phyloP scores from a whole-genome alignment of 2,888 invertebrate species.

The Tachina fera region DNA sequence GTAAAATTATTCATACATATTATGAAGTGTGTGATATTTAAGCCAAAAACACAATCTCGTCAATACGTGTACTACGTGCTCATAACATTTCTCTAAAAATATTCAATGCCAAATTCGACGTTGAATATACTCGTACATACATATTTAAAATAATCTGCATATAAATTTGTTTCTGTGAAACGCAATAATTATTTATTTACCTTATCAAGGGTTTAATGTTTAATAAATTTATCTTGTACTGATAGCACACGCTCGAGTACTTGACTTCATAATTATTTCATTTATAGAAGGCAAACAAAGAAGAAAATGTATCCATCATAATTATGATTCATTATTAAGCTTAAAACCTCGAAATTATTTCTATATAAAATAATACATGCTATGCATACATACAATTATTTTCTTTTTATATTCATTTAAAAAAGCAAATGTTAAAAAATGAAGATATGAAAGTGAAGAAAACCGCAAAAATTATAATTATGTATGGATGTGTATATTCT shows the following conservation, averaged over 20 bases:
- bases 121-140: background rate
- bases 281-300: conserved; percentile 11
- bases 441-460: conserved; percentile 51
- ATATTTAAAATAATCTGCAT: conserved; percentile 31
- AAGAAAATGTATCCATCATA: conserved; percentile 18
- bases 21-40: background rate
- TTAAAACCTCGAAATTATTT: conserved; percentile 46
- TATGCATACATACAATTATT: conserved; percentile 1
- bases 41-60: background rate
- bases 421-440: conserved; percentile 15
- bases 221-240: conserved; percentile 56
- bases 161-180: conserved; percentile 16
- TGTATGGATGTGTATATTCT: background rate
- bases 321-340: conserved; percentile 56
- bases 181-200: conserved; percentile 18
- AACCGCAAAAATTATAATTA: conserved; percentile 45
- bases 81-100: conserved; percentile 24
- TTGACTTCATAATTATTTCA: conserved; percentile 48
- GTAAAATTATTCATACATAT: no score
- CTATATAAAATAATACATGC: conserved; percentile 28
- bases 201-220: conserved; percentile 60
- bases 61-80: conserved; percentile 52
- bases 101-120: conserved; percentile 41
- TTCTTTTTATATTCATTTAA: conserved; percentile 1
- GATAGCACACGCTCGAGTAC: conserved; percentile 57